Base-by-base conservation (phyloP, 2,113 vertebrate species). In the Prionailurus viverrinus region DNA sequence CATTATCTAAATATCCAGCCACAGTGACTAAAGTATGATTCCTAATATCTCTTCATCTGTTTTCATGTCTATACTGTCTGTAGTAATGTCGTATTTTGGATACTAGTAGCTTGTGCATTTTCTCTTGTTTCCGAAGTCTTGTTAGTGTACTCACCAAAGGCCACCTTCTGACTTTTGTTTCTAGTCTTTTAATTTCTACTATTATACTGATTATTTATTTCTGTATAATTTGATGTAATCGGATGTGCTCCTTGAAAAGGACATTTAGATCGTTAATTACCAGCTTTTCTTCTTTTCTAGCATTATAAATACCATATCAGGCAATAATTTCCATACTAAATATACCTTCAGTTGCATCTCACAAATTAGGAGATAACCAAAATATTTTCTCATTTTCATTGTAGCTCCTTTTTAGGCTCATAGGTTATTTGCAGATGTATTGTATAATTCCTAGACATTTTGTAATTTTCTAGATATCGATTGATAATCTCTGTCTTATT, bases 51-150 rank as follows among this genome's bases (percentile, higher is more conserved):
- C 41, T 53, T 33, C 16, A 3, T 29, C 65, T 82, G 21, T 31
- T 66, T 33, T 10, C 36, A 2, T 1, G 18, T 39, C 58, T 19
- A 0, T 1, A 8, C 18, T 2, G 1, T 58, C 23, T 68, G 36
- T 19, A 58, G 31, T 12, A 5, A 11, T 15, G 25, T 53, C 33
- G 7, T 87, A 2, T 7, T 33, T 39, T 7, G 6, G 25, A 18
- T 36, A 9, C 0, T 33, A 8, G 39, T 36, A n/a, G 15, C 31
- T 41, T 41, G 19, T 65, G 15, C 14, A 8, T 51, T 51, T 78
- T 39, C 48, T 76, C 25, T 19, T 31, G 1, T 29, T 61, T 92
- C 15, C 23, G 39, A 5, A 11, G 4, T 66, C 48, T 19, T 6
- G 5, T 68, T 74, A 33, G 31, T 7, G 6, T 27, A 33, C 6